phyloP scores from a whole-genome alignment of 2,113 vertebrate genomes.

The Chauna torquata region DNA sequence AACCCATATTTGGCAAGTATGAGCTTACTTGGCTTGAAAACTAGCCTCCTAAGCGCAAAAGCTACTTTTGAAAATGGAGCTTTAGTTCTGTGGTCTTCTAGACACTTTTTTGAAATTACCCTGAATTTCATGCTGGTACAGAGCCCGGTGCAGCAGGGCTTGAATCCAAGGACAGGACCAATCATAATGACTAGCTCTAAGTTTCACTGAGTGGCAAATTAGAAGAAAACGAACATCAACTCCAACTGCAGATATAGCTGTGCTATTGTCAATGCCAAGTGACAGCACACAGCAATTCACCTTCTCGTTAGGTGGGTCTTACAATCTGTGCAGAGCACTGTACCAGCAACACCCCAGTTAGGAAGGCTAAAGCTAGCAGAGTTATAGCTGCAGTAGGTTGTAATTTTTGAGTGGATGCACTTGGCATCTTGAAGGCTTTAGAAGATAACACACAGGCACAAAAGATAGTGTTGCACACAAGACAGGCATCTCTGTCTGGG shows the following conservation, averaged over 20 bases:
- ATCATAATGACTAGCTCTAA: slow-evolving; percentile 48
- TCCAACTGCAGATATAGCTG: slow-evolving; percentile 35
- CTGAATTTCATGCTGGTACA: slow-evolving; percentile 11
- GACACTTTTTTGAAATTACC: slow-evolving; percentile 43
- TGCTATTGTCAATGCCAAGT: slow-evolving; percentile 43
- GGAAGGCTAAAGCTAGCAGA: background rate
- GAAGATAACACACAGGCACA: background rate
- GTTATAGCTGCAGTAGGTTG: background rate
- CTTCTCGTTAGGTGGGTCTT: slow-evolving; percentile 32
- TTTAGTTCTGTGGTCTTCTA: slow-evolving; percentile 43
- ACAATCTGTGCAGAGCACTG: background rate
- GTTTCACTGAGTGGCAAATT: slow-evolving; percentile 44
- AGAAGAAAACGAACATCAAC: slow-evolving; percentile 41
- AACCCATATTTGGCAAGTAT: slow-evolving; percentile 18
- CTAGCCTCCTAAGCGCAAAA: slow-evolving; percentile 27
- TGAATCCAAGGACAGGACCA: slow-evolving; percentile 60
- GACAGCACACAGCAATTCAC: background rate
- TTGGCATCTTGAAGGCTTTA: background rate
- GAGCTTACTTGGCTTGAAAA: slow-evolving; percentile 36
- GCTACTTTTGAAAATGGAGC: slow-evolving; percentile 45
- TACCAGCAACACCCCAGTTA: background rate
- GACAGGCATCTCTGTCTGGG: background rate
- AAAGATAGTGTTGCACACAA: background rate
- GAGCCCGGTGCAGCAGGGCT: slow-evolving; percentile 33
- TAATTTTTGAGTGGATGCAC: background rate